A percentile compares a stretch with the other conserved stretches of the same genome.
Evolutionary conservation across 2,113 vertebrate species (phyloP).

Genomic region (Meleagris gallopavo): DNA sequence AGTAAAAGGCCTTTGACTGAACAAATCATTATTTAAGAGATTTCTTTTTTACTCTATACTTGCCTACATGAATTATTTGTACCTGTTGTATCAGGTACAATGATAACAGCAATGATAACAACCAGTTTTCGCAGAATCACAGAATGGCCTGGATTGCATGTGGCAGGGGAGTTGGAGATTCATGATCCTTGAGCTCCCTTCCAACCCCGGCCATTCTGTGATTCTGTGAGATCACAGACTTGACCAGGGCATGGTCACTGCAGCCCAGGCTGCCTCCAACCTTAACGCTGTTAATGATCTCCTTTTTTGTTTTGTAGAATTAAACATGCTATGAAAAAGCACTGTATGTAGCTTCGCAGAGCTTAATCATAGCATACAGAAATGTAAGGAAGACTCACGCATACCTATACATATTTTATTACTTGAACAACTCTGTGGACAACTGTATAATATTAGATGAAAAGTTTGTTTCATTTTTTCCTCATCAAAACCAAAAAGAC

Average conservation of each 20-base stretch:
- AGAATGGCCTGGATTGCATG: too few relatives aligned
- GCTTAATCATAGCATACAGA: not conserved
- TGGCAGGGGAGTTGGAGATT: too few relatives aligned
- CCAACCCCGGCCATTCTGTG: too few relatives aligned
- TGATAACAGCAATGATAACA: not conserved
- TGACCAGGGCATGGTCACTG: too few relatives aligned
- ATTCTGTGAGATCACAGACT: too few relatives aligned
- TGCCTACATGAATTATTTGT: not conserved
- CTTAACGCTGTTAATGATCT: too few relatives aligned
- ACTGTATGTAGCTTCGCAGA: not conserved
- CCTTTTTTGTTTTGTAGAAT: not conserved
- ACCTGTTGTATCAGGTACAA: not conserved
- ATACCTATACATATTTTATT: not conserved
- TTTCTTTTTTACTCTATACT: not conserved
- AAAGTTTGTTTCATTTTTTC: not conserved
- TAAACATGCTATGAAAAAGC: not conserved
- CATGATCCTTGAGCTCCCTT: too few relatives aligned
- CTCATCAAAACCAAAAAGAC: not conserved
- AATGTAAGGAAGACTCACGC: not conserved
- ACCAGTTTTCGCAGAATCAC: not conserved
- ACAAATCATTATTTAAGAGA: not conserved
- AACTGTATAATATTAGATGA: not conserved
- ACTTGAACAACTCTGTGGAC: not conserved
- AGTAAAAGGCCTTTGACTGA: not conserved
- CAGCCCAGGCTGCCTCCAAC: too few relatives aligned